phyloP scores from a whole-genome alignment of 2,113 vertebrate genomes.

The Choloepus hoffmanni region DNA sequence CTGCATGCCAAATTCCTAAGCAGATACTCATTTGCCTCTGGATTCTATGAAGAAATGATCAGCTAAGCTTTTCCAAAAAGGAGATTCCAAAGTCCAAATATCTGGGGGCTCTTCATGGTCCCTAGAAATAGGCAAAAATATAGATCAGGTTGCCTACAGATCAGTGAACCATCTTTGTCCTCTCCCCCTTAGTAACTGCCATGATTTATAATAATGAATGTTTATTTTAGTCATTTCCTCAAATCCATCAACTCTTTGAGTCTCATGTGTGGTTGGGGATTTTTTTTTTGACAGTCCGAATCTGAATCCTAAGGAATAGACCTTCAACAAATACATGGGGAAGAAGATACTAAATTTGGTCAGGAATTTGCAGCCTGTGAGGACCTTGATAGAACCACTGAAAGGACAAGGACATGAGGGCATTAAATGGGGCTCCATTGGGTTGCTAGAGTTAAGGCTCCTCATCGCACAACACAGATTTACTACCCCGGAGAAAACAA shows the following conservation, averaged over 20 bases:
- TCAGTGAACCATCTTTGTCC: background rate
- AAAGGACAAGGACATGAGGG: background rate
- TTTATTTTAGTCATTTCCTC: constrained; percentile 12
- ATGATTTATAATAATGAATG: background rate
- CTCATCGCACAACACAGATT: background rate
- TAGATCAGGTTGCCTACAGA: background rate
- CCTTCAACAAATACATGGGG: background rate
- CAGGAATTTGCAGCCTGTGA: background rate
- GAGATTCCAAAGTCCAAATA: background rate
- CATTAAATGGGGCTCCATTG: background rate
- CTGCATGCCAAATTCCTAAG: background rate
- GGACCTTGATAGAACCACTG: background rate
- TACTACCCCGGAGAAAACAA: background rate
- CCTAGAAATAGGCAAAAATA: background rate
- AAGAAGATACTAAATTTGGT: background rate
- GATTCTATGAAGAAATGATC: background rate
- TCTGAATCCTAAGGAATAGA: background rate
- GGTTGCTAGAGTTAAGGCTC: background rate
- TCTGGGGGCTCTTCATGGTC: background rate
- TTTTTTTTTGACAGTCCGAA: background rate
- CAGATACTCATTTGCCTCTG: background rate
- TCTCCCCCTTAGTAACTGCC: background rate
- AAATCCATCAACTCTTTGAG: background rate
- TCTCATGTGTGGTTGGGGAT: background rate
- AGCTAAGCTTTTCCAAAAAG: background rate